Conservation (phyloP, 2,888 invertebrate genomes). For the Oxycera nigricornis region DNA sequence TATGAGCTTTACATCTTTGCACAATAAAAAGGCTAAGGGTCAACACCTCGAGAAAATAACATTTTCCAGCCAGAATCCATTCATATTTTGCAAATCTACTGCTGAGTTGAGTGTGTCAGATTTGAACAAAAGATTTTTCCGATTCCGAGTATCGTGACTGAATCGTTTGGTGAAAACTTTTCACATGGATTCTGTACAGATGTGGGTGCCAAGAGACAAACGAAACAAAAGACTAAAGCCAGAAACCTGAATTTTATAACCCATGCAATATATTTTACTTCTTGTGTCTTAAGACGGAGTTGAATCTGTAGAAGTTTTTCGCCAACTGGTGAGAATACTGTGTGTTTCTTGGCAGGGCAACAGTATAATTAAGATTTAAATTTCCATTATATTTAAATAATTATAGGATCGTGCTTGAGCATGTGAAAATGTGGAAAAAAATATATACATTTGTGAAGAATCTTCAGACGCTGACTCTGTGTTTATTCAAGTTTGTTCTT, state of each 20-base stretch:
- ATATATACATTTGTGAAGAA: background rate
- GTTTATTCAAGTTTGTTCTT: no score
- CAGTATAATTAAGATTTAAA: background rate
- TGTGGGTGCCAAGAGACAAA: background rate
- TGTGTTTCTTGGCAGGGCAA: slow-evolving; percentile 1
- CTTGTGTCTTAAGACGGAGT: background rate
- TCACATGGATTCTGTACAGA: background rate
- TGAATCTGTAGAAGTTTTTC: no score
- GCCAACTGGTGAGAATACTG: no score
- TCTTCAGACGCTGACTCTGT: background rate
- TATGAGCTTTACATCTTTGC: background rate
- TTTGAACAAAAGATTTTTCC: background rate
- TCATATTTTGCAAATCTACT: slow-evolving; percentile 11
- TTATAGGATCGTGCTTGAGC: background rate
- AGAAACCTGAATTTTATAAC: slow-evolving; percentile 21
- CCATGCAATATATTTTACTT: slow-evolving; percentile 18
- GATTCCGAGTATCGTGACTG: background rate
- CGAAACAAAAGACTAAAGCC: slow-evolving; percentile 24
- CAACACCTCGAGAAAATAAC: background rate
- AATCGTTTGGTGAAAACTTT: background rate
- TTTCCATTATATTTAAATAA: slow-evolving; percentile 24
- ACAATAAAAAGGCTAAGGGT: slow-evolving; percentile 3
- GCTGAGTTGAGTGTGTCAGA: background rate
- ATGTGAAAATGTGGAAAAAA: slow-evolving; percentile 8
- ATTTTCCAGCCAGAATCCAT: background rate